Conservation (phyloP, 2,113 vertebrate species). For the Pedetes capensis region DNA sequence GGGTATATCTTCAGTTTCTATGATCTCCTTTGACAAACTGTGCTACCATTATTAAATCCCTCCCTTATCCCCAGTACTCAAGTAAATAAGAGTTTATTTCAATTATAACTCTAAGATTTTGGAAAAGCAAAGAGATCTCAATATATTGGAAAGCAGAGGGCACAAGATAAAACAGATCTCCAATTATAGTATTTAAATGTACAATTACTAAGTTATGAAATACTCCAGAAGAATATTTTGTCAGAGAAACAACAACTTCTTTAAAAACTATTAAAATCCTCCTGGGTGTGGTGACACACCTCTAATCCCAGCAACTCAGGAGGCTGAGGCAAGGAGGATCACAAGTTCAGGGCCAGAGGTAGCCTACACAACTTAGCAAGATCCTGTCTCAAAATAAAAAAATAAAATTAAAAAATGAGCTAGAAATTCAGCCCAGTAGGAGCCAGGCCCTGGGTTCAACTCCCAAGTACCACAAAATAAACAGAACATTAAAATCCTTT, state of each 20-base stretch:
- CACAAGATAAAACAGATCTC: not conserved
- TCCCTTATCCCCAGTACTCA: not conserved
- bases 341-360: too few species aligned
- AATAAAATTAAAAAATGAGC: too few species aligned
- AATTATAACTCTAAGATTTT: conserved; percentile 5
- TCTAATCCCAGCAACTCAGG: too few species aligned
- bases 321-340: too few species aligned
- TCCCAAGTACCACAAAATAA: too few species aligned
- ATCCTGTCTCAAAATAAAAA: too few species aligned
- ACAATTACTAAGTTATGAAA: conserved; percentile 1
- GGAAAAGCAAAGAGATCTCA: conserved; percentile 3
- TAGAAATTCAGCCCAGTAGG: too few species aligned
- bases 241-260: not conserved
- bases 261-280: not conserved
- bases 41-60: not conserved
- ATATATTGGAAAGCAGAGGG: not conserved
- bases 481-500: too few species aligned
- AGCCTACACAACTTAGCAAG: too few species aligned
- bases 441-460: too few species aligned
- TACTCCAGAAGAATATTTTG: not conserved
- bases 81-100: not conserved
- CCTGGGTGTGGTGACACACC: too few species aligned
- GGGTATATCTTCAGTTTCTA: not conserved
- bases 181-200: not conserved
- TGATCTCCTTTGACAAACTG: not conserved